Conservation (phyloP, 2,888 invertebrate genomes). For the Caenorhabditis afra region DNA sequence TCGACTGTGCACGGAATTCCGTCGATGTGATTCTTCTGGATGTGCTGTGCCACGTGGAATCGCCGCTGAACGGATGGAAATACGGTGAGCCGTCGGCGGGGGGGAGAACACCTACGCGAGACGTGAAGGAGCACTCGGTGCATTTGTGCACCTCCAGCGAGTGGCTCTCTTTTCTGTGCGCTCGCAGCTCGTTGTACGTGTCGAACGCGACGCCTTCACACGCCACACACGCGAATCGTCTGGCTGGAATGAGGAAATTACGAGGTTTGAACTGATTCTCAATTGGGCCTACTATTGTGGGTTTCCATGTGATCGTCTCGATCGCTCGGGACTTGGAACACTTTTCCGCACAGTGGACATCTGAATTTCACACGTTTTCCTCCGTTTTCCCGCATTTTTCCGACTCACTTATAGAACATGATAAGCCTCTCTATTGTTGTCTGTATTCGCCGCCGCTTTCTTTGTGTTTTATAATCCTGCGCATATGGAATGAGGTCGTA, state of each 20-base stretch:
- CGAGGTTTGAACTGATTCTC: background rate
- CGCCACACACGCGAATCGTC: constrained; percentile 21
- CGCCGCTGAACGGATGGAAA: constrained; percentile 36
- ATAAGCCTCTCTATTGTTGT: constrained; percentile 7
- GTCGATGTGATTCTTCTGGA: constrained; percentile 48
- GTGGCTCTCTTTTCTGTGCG: constrained; percentile 40
- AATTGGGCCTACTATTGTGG: constrained; percentile 36
- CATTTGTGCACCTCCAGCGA: constrained; percentile 48
- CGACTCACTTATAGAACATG: constrained; percentile 1
- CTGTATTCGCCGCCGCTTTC: no score
- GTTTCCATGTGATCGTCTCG: constrained; percentile 16
- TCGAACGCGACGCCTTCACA: constrained; percentile 36
- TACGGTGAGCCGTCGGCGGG: background rate
- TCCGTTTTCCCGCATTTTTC: constrained; percentile 1
- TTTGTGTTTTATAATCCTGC: no score
- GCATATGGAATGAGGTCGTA: no score
- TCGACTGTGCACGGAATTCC: constrained; percentile 62
- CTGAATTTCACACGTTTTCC: constrained; percentile 11
- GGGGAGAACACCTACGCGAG: constrained; percentile 18
- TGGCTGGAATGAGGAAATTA: constrained; percentile 4
- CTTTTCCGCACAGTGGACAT: constrained; percentile 29
- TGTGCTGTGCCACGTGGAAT: constrained; percentile 45
- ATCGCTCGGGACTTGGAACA: constrained; percentile 31
- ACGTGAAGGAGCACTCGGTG: constrained; percentile 30
- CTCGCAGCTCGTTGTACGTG: constrained; percentile 25